Evolutionary conservation across 1,140 invertebrate species (phyloP), one percentile per base, ranked within the genome.

Genomic region (Bursaphelenchus mucronatus): DNA sequence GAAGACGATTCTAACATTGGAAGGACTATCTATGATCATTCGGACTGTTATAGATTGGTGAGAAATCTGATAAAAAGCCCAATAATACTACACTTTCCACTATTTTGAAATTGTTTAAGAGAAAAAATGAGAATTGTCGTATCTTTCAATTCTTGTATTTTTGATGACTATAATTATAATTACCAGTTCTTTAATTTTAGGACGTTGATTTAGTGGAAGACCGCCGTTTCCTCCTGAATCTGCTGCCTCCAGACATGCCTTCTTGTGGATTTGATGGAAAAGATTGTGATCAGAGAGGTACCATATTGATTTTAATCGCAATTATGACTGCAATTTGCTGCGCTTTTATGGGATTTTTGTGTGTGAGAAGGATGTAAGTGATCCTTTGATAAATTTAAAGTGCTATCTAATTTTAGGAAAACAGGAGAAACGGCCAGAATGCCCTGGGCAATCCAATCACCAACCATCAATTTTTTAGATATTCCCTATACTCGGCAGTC

Each of bases 291-390:
- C 9, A 40, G 11, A 66, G 39, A 4, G 53, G 63, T n/a, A 69
- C 30, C 8, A 61, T 69, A 5, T 54, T 69, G 8, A 62, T 61
- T 40, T 47, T 67, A 8, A 40, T 41, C 6, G 43, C 30, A 13
- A 56, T 71, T 8, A 75, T 71, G 69, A 58, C 53, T 8, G 67
- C 74, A 5, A 56, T 73, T 45, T 61, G 69, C 43, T 8, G 63
- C 19, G 71, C 49, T n/a, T 67, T 76, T 40, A 51, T 76, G 30
- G 62, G 66, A 21, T 73, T 76, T 54, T 54, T 73, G 17, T 76
- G 71, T 51, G 72, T 76, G 11, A 49, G 74, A 49, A 75, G 55
- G 64, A 63, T 73, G 73, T 71, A 43, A 52, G 54, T 75, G 44
- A 40, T 7, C 13, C 19, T 49, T 59, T 50, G 19, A 15, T 45